These are phyloP conservation scores for Leptothorax acervorum DNA, from an alignment of 2,888 invertebrate genomes.

Conservation along the genomic window DNA sequence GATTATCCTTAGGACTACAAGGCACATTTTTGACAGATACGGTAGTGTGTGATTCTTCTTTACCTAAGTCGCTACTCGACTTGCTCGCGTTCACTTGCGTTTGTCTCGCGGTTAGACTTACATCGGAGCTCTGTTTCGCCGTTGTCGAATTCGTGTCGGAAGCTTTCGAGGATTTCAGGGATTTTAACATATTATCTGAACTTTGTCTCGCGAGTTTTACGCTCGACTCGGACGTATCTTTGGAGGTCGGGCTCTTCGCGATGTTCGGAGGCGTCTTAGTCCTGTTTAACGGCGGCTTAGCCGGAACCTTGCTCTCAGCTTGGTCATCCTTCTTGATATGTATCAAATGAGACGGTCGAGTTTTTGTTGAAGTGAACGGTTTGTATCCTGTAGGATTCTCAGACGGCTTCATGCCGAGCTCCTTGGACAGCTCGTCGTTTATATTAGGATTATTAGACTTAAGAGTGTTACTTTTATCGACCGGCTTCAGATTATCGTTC, in stretches of 20 bases:
- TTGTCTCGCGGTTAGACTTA: constrained; percentile 59
- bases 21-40: constrained; percentile 74
- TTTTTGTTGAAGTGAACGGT: constrained; percentile 72
- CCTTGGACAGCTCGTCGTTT: constrained; percentile 78
- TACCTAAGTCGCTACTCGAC: constrained; percentile 66
- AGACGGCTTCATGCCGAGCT: constrained; percentile 77
- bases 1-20: constrained; percentile 78
- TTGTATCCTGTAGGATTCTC: constrained; percentile 69
- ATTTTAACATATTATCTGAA: constrained; percentile 65
- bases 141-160: constrained; percentile 66
- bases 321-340: constrained; percentile 67
- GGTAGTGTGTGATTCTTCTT: constrained; percentile 70
- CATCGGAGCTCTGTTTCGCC: constrained; percentile 74
- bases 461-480: constrained; percentile 69
- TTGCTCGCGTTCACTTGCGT: constrained; percentile 61
- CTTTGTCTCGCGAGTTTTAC: constrained; percentile 62
- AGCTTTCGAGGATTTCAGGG: constrained; percentile 67
- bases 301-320: constrained; percentile 71
- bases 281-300: constrained; percentile 77
- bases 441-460: constrained; percentile 74
- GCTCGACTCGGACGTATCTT: constrained; percentile 56
- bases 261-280: constrained; percentile 77
- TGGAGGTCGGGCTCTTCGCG: constrained; percentile 65
- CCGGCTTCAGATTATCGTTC: constrained; percentile 34
- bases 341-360: constrained; percentile 70